Conservation (phyloP, 2,797 vertebrate genomes). For the Melanotaenia parkinsoni region DNA sequence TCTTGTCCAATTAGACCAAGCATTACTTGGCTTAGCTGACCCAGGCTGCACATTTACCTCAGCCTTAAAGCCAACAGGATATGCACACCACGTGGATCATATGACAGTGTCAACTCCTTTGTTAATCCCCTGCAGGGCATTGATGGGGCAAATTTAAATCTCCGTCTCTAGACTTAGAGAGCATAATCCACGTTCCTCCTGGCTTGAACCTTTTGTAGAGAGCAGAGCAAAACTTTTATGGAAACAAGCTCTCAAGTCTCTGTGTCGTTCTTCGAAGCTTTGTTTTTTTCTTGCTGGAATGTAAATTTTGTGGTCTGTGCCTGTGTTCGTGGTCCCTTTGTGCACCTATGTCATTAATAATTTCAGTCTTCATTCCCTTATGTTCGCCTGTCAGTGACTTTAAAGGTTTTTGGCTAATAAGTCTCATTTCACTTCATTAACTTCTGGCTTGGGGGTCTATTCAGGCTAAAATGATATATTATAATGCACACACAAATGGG, state of each 20-base stretch:
- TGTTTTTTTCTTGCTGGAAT: constrained; percentile 22
- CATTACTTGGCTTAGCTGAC: constrained; percentile 50
- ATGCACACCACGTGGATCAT: constrained; percentile 51
- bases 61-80: constrained; percentile 57
- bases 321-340: constrained; percentile 39
- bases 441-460: constrained; percentile 81
- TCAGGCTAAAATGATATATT: constrained; percentile 83
- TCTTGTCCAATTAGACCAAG: constrained; percentile 62
- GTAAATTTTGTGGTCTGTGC: constrained; percentile 9
- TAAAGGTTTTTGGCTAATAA: constrained; percentile 83
- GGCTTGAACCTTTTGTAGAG: constrained; percentile 8
- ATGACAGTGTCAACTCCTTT: constrained; percentile 51
- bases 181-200: constrained; percentile 8
- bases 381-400: constrained; percentile 77
- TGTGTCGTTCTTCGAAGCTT: constrained; percentile 10
- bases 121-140: constrained; percentile 44
- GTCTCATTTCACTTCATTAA: constrained; percentile 88
- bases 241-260: not conserved
- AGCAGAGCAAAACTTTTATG: not conserved
- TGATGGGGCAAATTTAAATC: constrained; percentile 6
- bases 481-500: constrained; percentile 58
- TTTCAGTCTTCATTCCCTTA: constrained; percentile 69
- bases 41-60: constrained; percentile 23
- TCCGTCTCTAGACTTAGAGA: not conserved
- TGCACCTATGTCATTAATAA: constrained; percentile 60